Base-by-base conservation (phyloP, 2,113 vertebrate species). In the Ciconia boyciana region DNA sequence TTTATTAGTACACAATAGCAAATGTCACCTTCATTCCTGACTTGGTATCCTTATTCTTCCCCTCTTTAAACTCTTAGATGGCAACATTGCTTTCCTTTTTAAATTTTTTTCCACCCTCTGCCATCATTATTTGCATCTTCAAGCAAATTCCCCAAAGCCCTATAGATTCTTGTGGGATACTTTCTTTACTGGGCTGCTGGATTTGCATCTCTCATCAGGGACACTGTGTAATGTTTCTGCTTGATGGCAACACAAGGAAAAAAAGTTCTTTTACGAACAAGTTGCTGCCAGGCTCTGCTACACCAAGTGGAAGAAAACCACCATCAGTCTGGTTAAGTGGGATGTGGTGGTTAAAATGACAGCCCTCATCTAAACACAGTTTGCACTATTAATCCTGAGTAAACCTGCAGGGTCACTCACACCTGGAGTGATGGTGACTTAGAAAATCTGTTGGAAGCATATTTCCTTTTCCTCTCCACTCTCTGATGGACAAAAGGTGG, bases 251-350 rank as follows among this genome's bases (percentile, higher is more conserved):
- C 29, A 61, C 8, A 80, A 57, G 11, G 5, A 22, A 69, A 82
- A 62, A 7, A 36, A 9, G 3, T 13, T 61, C 4, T 81, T 87
- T 54, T 70, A 20, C 16, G 2, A 89, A 34, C 10, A 61, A 69
- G 12, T 34, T 70, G 16, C 41, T 87, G 7, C 54, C 76, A 72
- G 68, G 7, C 36, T 86, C 8, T 1, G 1, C 49, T 74, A 71
- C 0, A 0, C 2, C 14, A 51, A 70, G 5, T 34, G 21, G 61
- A 24, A 71, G 79, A 66, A 62, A 11, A 0, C 0, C 13, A 20
- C 11, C 13, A n/a, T 43, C 24, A 21, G 3, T 28, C 28, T 78
- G 21, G 29, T 66, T 57, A 83, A 65, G 18, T 7, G 32, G 39
- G 58, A 44, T 48, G 9, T 36, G 22, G 60, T 29, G 13, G 52